Evolutionary conservation across 2,113 vertebrate genomes (phyloP).

Genomic region (Bos taurus): DNA sequence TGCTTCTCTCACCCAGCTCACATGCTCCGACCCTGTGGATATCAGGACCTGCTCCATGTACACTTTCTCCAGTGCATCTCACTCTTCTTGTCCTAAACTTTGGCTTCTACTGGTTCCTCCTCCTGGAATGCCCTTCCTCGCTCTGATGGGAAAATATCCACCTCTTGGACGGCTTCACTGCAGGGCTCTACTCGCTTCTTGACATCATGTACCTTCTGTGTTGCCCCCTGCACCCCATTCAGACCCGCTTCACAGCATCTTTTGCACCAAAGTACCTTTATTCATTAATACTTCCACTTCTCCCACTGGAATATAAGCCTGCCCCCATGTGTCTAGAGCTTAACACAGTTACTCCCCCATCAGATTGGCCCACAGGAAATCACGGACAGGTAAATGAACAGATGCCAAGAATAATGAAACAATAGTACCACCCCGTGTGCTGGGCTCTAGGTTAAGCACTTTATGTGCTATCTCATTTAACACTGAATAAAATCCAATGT

Average conservation of each 20-base stretch:
- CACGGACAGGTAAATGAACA: not conserved
- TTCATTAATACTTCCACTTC: not conserved
- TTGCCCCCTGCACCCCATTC: accelerated
- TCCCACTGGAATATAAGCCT: not conserved
- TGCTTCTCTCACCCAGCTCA: not conserved
- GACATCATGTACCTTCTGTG: not conserved
- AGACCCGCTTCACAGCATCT: not conserved
- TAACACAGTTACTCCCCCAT: not conserved
- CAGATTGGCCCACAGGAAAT: not conserved
- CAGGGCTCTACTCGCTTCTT: not conserved
- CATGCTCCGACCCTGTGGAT: not conserved
- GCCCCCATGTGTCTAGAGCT: not conserved
- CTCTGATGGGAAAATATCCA: not conserved
- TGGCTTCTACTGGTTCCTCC: not conserved
- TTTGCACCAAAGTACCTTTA: not conserved
- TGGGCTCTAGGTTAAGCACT: not conserved
- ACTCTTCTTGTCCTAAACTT: not conserved
- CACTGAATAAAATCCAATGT: not conserved
- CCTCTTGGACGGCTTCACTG: not conserved
- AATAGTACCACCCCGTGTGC: not conserved
- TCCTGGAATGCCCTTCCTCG: not conserved
- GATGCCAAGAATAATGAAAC: not conserved
- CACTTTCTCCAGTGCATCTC: not conserved
- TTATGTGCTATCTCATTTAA: not conserved
- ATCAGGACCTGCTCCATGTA: not conserved